Percentiles rank a stretch among this genome's conserved stretches.
phyloP scores from a whole-genome alignment of 2,113 vertebrate genomes.

The Anarrhichthys ocellatus region DNA sequence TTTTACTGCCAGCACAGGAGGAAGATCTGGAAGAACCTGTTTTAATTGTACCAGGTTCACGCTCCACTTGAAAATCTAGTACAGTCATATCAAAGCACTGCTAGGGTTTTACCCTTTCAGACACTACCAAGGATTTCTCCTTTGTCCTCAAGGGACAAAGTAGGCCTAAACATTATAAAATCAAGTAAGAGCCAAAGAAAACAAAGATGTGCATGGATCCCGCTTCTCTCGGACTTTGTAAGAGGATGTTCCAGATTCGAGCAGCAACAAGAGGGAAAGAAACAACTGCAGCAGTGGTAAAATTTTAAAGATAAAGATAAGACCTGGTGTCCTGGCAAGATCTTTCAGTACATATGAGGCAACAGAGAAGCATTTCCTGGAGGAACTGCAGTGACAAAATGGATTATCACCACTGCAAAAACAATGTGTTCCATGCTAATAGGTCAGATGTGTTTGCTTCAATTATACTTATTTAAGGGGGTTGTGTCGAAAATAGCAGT shows the following conservation, averaged over 20 bases:
- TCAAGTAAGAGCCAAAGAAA: not conserved
- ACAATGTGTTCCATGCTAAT: not conserved
- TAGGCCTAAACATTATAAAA: not conserved
- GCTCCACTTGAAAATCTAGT: not conserved
- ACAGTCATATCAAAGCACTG: not conserved
- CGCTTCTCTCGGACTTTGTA: not conserved
- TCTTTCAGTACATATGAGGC: not conserved
- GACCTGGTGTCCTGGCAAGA: not conserved
- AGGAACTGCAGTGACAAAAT: not conserved
- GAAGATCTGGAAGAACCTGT: constrained; percentile 10
- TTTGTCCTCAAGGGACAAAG: not conserved
- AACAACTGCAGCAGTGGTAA: not conserved
- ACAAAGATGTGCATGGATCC: not conserved
- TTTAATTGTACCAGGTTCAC: not conserved
- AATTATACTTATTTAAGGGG: not conserved
- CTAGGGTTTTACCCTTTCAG: not conserved
- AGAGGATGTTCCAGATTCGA: not conserved
- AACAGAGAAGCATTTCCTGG: not conserved
- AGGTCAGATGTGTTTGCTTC: not conserved
- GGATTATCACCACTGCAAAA: not conserved
- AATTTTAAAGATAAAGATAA: not conserved
- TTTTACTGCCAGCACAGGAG: not conserved
- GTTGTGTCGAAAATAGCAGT: not conserved
- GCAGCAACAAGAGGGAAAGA: not conserved
- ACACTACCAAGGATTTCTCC: too few relatives aligned